These are phyloP conservation scores for Smutsia gigantea DNA, from an alignment of 2,797 vertebrate species.

Conservation along the genomic window DNA sequence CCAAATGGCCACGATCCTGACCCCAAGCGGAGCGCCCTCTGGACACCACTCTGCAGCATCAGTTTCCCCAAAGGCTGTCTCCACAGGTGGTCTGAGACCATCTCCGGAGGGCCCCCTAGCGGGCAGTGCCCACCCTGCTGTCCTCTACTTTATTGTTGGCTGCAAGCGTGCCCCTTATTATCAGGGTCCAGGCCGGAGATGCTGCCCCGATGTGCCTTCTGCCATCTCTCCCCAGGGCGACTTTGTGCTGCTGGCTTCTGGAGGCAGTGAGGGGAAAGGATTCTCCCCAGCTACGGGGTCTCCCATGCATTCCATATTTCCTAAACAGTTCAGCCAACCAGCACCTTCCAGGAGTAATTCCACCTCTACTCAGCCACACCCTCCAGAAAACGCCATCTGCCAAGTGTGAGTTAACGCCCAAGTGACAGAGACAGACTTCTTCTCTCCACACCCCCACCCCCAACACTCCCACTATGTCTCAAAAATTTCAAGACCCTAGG, in stretches of 20 bases:
- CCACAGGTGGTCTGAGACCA: neutral
- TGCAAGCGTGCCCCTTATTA: neutral
- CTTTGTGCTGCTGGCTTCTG: neutral
- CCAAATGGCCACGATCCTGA: neutral
- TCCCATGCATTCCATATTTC: neutral
- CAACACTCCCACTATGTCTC: neutral
- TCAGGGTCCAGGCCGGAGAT: neutral
- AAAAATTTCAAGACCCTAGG: neutral
- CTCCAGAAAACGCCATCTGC: neutral
- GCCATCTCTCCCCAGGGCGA: too few species aligned
- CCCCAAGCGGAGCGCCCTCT: neutral
- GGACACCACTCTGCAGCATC: neutral
- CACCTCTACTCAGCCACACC: neutral
- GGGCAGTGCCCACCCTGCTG: neutral
- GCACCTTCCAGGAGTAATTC: neutral
- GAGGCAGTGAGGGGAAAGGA: neutral
- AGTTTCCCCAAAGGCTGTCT: neutral
- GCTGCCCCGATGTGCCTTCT: neutral
- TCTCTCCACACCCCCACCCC: neutral
- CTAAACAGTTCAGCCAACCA: neutral
- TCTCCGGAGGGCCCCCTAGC: neutral
- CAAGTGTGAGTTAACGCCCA: neutral
- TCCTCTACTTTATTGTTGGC: neutral
- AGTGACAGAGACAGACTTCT: neutral
- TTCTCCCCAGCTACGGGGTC: neutral